Evolutionary conservation across 2,888 invertebrate species (phyloP).

Genomic region (Mesochorus sp.): DNA sequence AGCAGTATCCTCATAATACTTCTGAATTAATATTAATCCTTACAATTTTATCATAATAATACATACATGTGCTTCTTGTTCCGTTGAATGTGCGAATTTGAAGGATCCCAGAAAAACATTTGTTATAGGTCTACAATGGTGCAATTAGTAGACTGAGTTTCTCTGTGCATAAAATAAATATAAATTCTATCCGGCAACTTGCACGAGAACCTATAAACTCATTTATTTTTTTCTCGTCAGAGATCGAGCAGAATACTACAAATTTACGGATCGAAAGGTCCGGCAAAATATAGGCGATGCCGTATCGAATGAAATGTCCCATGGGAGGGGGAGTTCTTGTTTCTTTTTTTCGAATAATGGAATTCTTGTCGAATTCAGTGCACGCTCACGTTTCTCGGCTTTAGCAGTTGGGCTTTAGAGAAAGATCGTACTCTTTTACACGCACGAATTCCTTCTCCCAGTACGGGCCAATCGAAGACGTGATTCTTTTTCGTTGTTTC

Average conservation of each 20-base stretch:
- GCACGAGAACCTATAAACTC: background rate
- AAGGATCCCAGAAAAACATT: background rate
- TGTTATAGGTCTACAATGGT: background rate
- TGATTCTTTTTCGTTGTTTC: slow-evolving; percentile 1
- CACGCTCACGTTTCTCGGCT: slow-evolving; percentile 10
- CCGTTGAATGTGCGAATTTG: background rate
- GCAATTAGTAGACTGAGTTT: background rate
- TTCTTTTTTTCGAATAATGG: slow-evolving; percentile 17
- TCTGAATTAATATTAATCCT: slow-evolving; percentile 75
- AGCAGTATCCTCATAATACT: slow-evolving; percentile 57
- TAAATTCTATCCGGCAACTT: no score
- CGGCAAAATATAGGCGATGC: background rate
- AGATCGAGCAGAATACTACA: background rate
- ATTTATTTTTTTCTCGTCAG: background rate
- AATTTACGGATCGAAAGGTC: background rate
- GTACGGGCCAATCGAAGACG: slow-evolving; percentile 39
- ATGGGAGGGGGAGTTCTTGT: background rate
- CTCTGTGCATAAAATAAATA: no score
- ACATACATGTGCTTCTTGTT: background rate
- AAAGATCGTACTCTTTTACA: slow-evolving; percentile 21
- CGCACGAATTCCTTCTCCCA: slow-evolving; percentile 41
- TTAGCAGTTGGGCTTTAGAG: background rate
- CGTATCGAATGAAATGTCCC: background rate
- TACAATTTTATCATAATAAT: slow-evolving; percentile 46
- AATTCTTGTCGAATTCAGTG: background rate